phyloP scores from a whole-genome alignment of 1,140 invertebrate species.

The Ctenoplectra terminalis region DNA sequence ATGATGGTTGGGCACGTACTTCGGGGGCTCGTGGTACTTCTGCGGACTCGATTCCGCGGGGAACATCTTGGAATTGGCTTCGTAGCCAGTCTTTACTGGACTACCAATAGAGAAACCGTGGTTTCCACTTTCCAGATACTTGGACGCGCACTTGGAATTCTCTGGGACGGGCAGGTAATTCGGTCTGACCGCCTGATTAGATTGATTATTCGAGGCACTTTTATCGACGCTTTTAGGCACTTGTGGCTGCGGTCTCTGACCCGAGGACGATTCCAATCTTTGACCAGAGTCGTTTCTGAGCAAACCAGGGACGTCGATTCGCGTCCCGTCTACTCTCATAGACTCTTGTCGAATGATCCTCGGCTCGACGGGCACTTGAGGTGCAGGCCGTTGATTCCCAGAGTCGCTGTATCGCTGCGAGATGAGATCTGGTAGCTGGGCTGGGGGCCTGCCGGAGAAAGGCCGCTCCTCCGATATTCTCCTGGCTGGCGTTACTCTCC shows the following conservation, averaged over 20 bases:
- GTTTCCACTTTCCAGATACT: conserved; percentile 59
- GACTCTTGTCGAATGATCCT: conserved; percentile 77
- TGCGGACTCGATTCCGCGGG: conserved; percentile 67
- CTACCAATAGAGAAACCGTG: conserved; percentile 64
- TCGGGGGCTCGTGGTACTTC: conserved; percentile 76
- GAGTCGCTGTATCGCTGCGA: conserved; percentile 76
- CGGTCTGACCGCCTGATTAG: conserved; percentile 58
- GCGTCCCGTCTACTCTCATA: conserved; percentile 71
- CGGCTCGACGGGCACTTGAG: conserved; percentile 76
- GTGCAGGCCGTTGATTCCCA: conserved; percentile 73
- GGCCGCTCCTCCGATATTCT: conserved; percentile 69
- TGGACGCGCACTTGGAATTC: conserved; percentile 47
- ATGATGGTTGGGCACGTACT: conserved; percentile 70
- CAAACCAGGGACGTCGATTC: conserved; percentile 66
- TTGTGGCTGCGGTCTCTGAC: conserved; percentile 79
- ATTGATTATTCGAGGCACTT: conserved; percentile 22
- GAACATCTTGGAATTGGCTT: conserved; percentile 71
- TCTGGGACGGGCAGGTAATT: conserved; percentile 65
- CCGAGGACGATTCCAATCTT: conserved; percentile 68
- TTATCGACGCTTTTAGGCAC: conserved; percentile 71
- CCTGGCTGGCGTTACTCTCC: conserved; percentile 79
- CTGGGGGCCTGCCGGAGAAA: conserved; percentile 66
- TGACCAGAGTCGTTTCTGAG: conserved; percentile 64
- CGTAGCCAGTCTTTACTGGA: conserved; percentile 72
- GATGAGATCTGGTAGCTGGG: conserved; percentile 75